Base-by-base conservation (phyloP, 2,888 invertebrate species). In the Caenorhabditis auriculariae region DNA sequence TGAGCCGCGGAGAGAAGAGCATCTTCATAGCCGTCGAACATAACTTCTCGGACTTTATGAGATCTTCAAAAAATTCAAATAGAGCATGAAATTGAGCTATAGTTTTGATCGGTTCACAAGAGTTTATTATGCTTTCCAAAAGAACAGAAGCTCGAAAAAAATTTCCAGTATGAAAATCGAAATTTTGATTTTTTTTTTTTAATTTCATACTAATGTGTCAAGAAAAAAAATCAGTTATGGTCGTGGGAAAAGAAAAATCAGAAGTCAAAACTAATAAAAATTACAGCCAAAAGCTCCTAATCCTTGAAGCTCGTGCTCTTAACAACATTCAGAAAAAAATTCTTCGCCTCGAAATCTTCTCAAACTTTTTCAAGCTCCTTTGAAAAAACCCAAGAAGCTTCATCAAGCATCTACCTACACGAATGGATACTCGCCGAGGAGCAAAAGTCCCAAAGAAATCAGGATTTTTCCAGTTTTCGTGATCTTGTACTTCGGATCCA, bases 21-120 rank as follows among this genome's bases (percentile, higher is more conserved):
- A 45, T 78, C 78, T 0, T 69, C 54, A 35, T 78, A 78, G 0
- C 78, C 78, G 45, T 75, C 72, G 51, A 78, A 78, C 6, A 78
- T 50, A 5, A 78, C 55, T 19, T 74, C 74, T 15, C 74, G 66
- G 9, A 77, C 69, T 50, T 45, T 32, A n/a, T 72, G 71, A 6
- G 63, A 52, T 23, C 77, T 77, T 51, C 39, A 67, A 54, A 15
- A 6, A 17, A 19, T 19, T 3, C 4, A n/a, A n/a, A n/a, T n/a
- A n/a, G n/a, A n/a, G n/a, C n/a, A n/a, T n/a, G n/a, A n/a, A n/a
- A n/a, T n/a, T n/a, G n/a, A n/a, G n/a, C n/a, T n/a, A n/a, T n/a
- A n/a, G n/a, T n/a, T n/a, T n/a, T n/a, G n/a, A n/a, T n/a, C n/a
- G n/a, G n/a, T n/a, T n/a, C n/a, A n/a, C n/a, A n/a, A n/a, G n/a